Conservation (phyloP, 2,113 vertebrate species). For the Loxodonta africana region DNA sequence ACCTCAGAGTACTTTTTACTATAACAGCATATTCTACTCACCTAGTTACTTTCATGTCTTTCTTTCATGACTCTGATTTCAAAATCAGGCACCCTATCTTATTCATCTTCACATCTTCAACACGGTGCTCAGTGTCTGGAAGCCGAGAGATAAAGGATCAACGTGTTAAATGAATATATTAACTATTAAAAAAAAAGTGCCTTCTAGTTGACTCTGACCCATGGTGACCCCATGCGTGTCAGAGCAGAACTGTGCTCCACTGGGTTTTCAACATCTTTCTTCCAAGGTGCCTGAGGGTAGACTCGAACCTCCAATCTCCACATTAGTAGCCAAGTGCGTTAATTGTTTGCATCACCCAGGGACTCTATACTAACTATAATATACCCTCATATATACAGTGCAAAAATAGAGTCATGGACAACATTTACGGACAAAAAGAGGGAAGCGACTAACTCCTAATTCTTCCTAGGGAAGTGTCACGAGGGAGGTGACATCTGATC, state of each 20-base stretch:
- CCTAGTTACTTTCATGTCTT: background rate
- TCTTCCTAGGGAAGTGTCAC: background rate
- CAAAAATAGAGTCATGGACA: background rate
- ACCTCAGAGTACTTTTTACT: background rate
- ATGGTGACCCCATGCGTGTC: no score
- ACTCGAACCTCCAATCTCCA: no score
- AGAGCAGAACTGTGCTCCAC: no score
- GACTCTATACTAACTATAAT: background rate
- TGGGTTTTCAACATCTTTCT: no score
- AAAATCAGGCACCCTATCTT: background rate
- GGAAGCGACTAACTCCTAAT: fast-evolving
- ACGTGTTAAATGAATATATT: background rate
- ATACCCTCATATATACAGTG: fast-evolving
- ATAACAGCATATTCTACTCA: background rate
- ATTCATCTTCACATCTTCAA: background rate
- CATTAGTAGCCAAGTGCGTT: no score
- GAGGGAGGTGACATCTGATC: background rate
- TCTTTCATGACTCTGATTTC: background rate
- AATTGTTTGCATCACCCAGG: no score
- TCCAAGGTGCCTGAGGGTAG: no score
- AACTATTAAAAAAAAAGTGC: no score
- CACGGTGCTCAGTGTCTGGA: background rate
- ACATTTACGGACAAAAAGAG: background rate
- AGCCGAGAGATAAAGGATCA: background rate
- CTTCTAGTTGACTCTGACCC: no score